Conservation (phyloP, 2,888 invertebrate species). For the Limenitis camilla region DNA sequence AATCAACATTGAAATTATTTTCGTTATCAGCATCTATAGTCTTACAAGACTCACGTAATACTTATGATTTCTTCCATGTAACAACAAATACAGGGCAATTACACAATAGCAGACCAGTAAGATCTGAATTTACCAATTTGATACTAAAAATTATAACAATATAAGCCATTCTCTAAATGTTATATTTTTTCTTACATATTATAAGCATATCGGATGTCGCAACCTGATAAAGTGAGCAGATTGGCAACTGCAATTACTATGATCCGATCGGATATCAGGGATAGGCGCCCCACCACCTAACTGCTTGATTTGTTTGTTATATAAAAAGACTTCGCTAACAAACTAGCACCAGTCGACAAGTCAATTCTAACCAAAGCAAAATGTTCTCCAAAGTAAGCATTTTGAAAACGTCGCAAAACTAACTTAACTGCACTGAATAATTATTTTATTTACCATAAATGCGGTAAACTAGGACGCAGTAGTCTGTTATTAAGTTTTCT, state of each 20-base stretch:
- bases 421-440: conserved; percentile 9
- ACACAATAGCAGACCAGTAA: conserved; percentile 4
- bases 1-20: no score
- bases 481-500: conserved; percentile 5
- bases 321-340: conserved; percentile 68
- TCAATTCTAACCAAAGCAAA: conserved; percentile 63
- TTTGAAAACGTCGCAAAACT: conserved; percentile 10
- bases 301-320: conserved; percentile 67
- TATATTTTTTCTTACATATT: conserved; percentile 46
- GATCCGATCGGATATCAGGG: conserved; percentile 70
- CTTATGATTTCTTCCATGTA: not conserved
- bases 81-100: not conserved
- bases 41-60: not conserved
- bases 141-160: conserved; percentile 11
- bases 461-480: not conserved
- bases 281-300: conserved; percentile 56
- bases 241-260: conserved; percentile 68
- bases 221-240: conserved; percentile 62
- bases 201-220: conserved; percentile 56
- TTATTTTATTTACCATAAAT: conserved; percentile 9
- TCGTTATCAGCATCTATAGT: not conserved
- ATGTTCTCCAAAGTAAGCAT: conserved; percentile 69
- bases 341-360: conserved; percentile 59
- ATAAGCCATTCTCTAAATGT: conserved; percentile 40
- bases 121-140: not conserved